phyloP scores from a whole-genome alignment of 2,797 vertebrate genomes.

The Rachycentron canadum region DNA sequence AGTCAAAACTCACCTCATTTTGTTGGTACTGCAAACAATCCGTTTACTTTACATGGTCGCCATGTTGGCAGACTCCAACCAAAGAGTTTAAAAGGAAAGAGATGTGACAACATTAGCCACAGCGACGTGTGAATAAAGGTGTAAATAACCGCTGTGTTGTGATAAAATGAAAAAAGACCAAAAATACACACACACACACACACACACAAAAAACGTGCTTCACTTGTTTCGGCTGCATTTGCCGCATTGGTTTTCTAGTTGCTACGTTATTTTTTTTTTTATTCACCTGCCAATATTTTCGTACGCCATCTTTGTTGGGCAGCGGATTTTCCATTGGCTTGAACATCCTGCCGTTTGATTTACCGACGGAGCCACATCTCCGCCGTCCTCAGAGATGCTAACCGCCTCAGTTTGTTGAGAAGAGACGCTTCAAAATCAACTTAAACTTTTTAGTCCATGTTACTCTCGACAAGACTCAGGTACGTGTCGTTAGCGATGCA shows the following conservation, averaged over 20 bases:
- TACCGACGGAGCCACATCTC: slow-evolving; percentile 17
- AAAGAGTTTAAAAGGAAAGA: slow-evolving; percentile 40
- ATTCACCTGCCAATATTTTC: background rate
- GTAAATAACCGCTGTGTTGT: fast-evolving
- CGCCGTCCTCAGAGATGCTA: slow-evolving; percentile 18
- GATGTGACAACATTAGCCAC: fast-evolving
- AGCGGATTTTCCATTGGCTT: background rate
- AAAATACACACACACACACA: no score
- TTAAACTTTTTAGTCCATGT: background rate
- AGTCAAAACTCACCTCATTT: slow-evolving; percentile 71
- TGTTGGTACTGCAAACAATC: slow-evolving; percentile 10
- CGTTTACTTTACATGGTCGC: slow-evolving; percentile 32
- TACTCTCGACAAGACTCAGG: no score
- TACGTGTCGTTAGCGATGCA: background rate
- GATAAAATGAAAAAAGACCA: background rate
- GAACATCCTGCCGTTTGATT: background rate
- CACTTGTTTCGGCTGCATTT: background rate
- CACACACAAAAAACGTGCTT: background rate
- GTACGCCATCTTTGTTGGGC: slow-evolving; percentile 44
- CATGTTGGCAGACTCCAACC: slow-evolving; percentile 54
- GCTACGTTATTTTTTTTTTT: background rate
- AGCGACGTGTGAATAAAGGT: fast-evolving
- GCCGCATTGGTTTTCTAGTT: background rate
- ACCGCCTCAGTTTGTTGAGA: fast-evolving
- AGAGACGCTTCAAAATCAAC: background rate